phyloP scores from a whole-genome alignment of 2,113 vertebrate genomes.

The Antechinus flavipes region DNA sequence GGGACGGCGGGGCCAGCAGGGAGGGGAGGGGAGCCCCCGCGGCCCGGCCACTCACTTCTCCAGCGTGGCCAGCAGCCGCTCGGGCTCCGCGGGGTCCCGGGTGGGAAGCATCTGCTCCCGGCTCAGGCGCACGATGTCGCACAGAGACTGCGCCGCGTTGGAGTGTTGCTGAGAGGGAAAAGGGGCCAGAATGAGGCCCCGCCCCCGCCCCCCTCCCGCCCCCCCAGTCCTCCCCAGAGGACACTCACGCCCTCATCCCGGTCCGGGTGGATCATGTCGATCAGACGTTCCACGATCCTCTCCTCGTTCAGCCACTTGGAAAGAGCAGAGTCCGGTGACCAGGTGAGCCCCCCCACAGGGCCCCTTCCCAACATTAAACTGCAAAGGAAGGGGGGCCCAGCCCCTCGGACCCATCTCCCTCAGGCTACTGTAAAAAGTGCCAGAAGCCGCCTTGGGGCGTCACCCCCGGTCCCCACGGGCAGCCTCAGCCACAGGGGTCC shows the following conservation, averaged over 20 bases:
- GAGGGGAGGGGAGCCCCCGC: not conserved
- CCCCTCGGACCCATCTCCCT: too few species aligned
- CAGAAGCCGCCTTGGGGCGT: too few species aligned
- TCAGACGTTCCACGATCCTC: slow-evolving; percentile 84
- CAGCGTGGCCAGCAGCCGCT: slow-evolving; percentile 83
- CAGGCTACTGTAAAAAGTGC: too few species aligned
- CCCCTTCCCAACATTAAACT: too few species aligned
- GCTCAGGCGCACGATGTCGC: slow-evolving; percentile 85
- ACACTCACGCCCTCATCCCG: slow-evolving; percentile 84
- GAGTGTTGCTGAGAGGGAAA: slow-evolving; percentile 82
- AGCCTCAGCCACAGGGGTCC: too few species aligned
- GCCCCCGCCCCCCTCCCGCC: too few species aligned
- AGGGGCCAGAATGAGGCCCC: not conserved
- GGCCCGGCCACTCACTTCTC: slow-evolving; percentile 78
- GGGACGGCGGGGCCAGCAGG: not conserved
- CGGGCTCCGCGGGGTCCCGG: slow-evolving; percentile 81
- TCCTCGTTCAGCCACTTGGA: slow-evolving; percentile 86
- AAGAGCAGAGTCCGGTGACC: not conserved
- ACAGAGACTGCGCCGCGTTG: slow-evolving; percentile 85
- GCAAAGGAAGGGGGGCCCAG: too few species aligned
- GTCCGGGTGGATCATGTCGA: slow-evolving; percentile 83
- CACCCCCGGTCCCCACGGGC: too few species aligned
- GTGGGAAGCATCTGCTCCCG: slow-evolving; percentile 84
- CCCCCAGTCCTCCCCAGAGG: fast-evolving
- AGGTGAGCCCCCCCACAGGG: too few species aligned